A percentile compares a stretch with the other conserved stretches of the same genome.
These are phyloP conservation scores for Pristionchus japonicus DNA, from an alignment of 2,888 invertebrate genomes.

Conservation along the genomic window DNA sequence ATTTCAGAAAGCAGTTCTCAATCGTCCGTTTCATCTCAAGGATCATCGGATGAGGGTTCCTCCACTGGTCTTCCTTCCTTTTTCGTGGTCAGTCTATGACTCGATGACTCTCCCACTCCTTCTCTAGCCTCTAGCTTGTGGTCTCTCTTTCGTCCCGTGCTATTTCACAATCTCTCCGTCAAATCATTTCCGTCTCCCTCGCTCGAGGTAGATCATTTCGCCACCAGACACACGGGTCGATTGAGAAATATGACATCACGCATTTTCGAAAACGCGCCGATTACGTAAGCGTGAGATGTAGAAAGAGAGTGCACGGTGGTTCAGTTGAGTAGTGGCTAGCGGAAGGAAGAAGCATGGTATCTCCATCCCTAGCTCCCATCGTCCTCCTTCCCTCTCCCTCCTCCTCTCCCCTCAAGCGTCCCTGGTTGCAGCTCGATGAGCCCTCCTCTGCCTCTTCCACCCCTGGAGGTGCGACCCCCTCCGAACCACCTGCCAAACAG, in stretches of 20 bases:
- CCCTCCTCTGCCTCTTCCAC: conserved; percentile 20
- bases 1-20: conserved; percentile 34
- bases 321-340: neutral
- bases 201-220: conserved; percentile 14
- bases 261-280: neutral
- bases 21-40: conserved; percentile 2
- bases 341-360: neutral
- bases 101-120: neutral
- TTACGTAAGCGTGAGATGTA: conserved; percentile 12
- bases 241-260: conserved; percentile 31
- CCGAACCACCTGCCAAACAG: conserved; percentile 8
- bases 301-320: conserved; percentile 17
- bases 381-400: neutral
- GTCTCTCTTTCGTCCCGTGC: neutral
- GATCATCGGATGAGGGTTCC: conserved; percentile 21
- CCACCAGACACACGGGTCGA: conserved; percentile 32
- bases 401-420: neutral
- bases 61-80: neutral
- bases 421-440: neutral
- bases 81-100: neutral
- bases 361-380: neutral
- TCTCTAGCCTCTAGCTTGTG: conserved; percentile 8
- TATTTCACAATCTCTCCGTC: neutral
- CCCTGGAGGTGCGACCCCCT: neutral
- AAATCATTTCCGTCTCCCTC: neutral